Evolutionary conservation across 2,888 invertebrate species (phyloP).

Genomic region (Chymomyza fuscimana): DNA sequence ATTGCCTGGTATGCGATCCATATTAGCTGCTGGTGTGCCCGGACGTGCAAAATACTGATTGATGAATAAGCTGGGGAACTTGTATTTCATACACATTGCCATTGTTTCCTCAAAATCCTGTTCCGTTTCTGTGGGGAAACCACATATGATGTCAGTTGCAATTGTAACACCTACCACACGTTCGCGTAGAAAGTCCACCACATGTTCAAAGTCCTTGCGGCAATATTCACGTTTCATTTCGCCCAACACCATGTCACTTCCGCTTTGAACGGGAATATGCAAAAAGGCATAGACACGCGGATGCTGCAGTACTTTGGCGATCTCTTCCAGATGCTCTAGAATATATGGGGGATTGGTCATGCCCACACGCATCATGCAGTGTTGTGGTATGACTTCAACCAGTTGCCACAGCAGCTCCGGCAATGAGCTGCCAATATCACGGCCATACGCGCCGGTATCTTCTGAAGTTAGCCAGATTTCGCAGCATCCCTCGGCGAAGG

Average conservation of each 20-base stretch:
- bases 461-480: constrained; percentile 99
- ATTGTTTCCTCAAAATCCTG: constrained; percentile 93
- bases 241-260: constrained; percentile 94
- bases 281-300: constrained; percentile 96
- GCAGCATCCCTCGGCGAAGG: constrained; percentile 94
- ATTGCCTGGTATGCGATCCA: constrained; percentile 90
- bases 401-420: constrained; percentile 92
- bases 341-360: constrained; percentile 99
- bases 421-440: constrained; percentile 93
- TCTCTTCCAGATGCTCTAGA: constrained; percentile 93
- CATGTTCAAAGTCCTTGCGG: constrained; percentile 91
- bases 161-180: constrained; percentile 95
- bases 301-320: constrained; percentile 91
- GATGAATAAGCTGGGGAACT: constrained; percentile 96
- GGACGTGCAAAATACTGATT: constrained; percentile 98
- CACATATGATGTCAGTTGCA: constrained; percentile 98
- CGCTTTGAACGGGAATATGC: constrained; percentile 98
- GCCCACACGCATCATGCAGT: constrained; percentile 91
- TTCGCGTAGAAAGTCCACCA: constrained; percentile 90
- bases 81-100: constrained; percentile 89
- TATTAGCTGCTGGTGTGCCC: constrained; percentile 96
- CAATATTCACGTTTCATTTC: constrained; percentile 99
- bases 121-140: constrained; percentile 97
- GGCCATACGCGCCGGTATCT: constrained; percentile 98
- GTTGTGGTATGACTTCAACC: constrained; percentile 84